These are phyloP conservation scores for Acipenser oxyrinchus DNA, from an alignment of 2,797 vertebrate species.

Conservation along the genomic window DNA sequence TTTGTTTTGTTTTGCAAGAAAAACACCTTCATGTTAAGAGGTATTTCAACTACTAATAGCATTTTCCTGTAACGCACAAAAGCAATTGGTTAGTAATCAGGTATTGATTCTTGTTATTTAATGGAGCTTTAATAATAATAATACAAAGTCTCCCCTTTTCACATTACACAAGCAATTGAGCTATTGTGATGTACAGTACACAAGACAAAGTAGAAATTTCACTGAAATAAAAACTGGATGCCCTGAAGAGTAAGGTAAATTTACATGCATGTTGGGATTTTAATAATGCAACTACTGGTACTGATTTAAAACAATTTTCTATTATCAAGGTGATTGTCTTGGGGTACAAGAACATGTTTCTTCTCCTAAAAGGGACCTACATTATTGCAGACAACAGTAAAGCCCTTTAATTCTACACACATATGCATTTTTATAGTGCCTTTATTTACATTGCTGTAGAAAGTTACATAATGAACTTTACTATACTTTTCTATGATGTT, in stretches of 20 bases:
- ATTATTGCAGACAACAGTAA: slow-evolving; percentile 8
- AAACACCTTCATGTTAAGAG: not conserved
- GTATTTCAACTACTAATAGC: not conserved
- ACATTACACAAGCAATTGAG: slow-evolving; percentile 9
- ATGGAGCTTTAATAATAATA: slow-evolving; percentile 3
- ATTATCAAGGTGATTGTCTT: not conserved
- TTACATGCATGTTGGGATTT: slow-evolving; percentile 6
- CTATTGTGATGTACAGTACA: not conserved
- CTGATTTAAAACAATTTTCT: not conserved
- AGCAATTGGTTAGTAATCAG: too few species aligned
- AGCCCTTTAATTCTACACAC: not conserved
- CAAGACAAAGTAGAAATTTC: not conserved
- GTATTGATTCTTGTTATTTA: slow-evolving; percentile 1
- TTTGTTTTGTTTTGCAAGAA: not conserved
- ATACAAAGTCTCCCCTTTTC: slow-evolving; percentile 4
- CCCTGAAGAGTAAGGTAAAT: not conserved
- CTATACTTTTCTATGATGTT: slow-evolving; percentile 7
- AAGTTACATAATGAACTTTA: slow-evolving; percentile 2
- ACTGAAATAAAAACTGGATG: not conserved
- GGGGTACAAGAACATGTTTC: not conserved
- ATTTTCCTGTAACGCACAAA: not conserved
- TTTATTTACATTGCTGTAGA: not conserved
- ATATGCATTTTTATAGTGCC: not conserved
- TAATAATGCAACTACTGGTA: not conserved
- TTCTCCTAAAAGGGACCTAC: slow-evolving; percentile 3